A percentile compares a stretch with the other conserved stretches of the same genome.
Evolutionary conservation across 1,140 invertebrate genomes (phyloP).

Genomic region (Pomacea maculata): DNA sequence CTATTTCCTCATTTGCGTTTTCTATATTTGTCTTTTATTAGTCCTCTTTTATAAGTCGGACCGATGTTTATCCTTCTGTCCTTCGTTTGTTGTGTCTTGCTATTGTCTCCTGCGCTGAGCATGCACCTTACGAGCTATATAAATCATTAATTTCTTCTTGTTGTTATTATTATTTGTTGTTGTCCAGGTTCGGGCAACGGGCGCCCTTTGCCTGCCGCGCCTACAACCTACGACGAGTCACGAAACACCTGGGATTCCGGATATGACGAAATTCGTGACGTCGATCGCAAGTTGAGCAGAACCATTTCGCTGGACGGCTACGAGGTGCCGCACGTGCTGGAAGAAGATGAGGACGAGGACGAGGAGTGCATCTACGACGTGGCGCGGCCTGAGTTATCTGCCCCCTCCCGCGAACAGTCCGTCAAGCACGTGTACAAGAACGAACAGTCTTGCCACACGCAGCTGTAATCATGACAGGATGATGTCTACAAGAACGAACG

Average conservation of each 20-base stretch:
- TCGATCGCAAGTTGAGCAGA: not conserved
- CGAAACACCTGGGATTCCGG: conserved; percentile 12
- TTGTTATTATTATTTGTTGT: no score
- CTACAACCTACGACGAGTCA: not conserved
- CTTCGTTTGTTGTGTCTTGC: no score
- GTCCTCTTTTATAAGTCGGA: no score
- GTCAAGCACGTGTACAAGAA: no score
- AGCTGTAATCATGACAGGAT: not conserved
- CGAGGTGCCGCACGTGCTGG: conserved; percentile 14
- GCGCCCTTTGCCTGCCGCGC: conserved; percentile 13
- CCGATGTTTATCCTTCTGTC: no score
- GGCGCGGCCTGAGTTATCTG: not conserved
- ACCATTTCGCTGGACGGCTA: conserved; percentile 17
- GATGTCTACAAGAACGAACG: no score
- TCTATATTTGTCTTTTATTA: no score
- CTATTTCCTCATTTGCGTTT: no score
- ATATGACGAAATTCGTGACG: conserved; percentile 26
- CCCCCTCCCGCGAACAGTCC: not conserved
- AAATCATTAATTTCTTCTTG: no score
- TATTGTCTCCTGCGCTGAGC: no score
- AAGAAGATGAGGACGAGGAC: conserved; percentile 12
- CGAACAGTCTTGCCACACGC: conserved; percentile 7
- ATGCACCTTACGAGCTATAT: no score
- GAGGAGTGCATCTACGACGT: conserved; percentile 24
- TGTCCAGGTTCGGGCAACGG: not conserved